Conservation (phyloP, 2,797 vertebrate species). For the Ciconia nigra region DNA sequence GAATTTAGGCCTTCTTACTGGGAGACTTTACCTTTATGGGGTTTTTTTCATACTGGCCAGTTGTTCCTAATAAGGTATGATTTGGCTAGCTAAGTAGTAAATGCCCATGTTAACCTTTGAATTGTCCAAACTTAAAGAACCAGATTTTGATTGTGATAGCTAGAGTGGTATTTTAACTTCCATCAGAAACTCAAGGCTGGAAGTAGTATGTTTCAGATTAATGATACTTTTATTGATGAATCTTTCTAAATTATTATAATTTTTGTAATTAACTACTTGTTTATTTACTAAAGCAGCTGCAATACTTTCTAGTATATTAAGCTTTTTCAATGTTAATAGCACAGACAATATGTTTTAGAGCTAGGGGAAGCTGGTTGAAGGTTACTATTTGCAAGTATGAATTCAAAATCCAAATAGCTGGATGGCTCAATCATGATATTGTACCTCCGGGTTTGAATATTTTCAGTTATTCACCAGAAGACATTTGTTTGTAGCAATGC, state of each 20-base stretch:
- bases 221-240: background rate
- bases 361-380: background rate
- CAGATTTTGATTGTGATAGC: background rate
- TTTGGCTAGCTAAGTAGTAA: background rate
- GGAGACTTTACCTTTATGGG: background rate
- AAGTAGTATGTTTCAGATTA: background rate
- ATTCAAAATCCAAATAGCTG: background rate
- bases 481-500: background rate
- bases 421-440: background rate
- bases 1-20: background rate
- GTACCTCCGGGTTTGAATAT: background rate
- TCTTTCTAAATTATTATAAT: background rate
- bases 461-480: background rate
- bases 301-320: background rate
- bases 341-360: background rate
- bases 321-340: background rate
- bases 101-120: background rate
- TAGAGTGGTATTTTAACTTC: background rate
- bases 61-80: background rate
- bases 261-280: background rate
- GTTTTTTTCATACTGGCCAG: background rate
- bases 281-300: background rate
- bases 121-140: background rate
- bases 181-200: background rate
- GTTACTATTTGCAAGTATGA: background rate